phyloP scores from a whole-genome alignment of 2,113 vertebrate genomes.

The Corvus hawaiiensis region DNA sequence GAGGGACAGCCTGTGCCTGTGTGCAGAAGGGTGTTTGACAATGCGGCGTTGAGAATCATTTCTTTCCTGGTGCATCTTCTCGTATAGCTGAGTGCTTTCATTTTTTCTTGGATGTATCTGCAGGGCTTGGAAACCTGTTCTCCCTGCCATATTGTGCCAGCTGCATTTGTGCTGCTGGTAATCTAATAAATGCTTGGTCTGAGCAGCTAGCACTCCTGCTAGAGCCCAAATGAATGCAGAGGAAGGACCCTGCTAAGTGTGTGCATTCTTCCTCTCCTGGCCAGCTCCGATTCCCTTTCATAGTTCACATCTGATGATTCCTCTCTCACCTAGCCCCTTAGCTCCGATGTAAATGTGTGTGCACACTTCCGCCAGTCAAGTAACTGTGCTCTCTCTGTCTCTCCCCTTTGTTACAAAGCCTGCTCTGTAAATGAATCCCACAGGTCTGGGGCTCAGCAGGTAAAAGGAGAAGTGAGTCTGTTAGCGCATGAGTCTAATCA shows the following conservation, averaged over 20 bases:
- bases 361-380: constrained; percentile 69
- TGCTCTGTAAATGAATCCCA: constrained; percentile 74
- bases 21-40: background rate
- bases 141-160: constrained; percentile 31
- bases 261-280: constrained; percentile 58
- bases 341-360: constrained; percentile 63
- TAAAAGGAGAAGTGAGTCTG: constrained; percentile 70
- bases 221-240: constrained; percentile 53
- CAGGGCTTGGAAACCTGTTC: background rate
- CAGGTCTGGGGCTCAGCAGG: constrained; percentile 70
- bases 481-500: constrained; percentile 72
- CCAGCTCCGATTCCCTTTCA: constrained; percentile 52
- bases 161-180: background rate
- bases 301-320: constrained; percentile 59
- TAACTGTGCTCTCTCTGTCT: constrained; percentile 67
- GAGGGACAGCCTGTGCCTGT: background rate
- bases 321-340: constrained; percentile 57
- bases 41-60: background rate
- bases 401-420: constrained; percentile 71
- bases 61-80: background rate
- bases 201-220: constrained; percentile 50
- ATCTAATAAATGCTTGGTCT: constrained; percentile 50
- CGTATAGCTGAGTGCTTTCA: background rate
- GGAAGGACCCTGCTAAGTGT: constrained; percentile 59
- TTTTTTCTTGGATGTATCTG: background rate